Evolutionary conservation across 2,113 vertebrate genomes (phyloP).

Genomic region (Sinosuthora webbiana): DNA sequence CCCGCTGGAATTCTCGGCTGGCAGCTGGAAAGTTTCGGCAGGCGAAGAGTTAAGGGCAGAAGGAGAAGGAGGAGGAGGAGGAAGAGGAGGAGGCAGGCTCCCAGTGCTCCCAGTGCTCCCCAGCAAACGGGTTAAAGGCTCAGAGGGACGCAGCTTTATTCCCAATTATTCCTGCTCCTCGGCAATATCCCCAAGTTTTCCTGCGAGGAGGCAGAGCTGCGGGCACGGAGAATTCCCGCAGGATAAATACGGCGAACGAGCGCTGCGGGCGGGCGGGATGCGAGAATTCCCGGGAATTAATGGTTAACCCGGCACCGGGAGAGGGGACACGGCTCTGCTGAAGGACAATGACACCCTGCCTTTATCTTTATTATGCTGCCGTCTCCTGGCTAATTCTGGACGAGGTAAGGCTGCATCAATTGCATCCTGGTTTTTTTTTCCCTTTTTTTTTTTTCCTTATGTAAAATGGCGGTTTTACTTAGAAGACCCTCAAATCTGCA

Average conservation of each 20-base stretch:
- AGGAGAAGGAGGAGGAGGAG: background rate
- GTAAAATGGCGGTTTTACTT: background rate
- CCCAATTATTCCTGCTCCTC: background rate
- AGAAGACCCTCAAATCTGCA: background rate
- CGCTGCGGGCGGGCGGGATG: background rate
- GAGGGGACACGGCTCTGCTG: background rate
- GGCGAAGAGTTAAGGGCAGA: constrained; percentile 22
- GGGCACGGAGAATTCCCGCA: background rate
- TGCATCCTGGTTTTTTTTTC: background rate
- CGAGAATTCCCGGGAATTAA: background rate
- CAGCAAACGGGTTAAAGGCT: background rate
- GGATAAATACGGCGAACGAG: background rate
- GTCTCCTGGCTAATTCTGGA: background rate
- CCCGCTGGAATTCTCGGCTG: background rate
- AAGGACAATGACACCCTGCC: constrained; percentile 23
- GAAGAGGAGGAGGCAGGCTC: background rate
- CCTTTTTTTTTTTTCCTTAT: background rate
- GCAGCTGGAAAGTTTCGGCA: constrained; percentile 55
- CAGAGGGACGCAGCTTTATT: background rate
- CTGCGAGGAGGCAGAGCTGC: background rate
- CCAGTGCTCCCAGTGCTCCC: background rate
- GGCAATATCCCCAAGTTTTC: background rate
- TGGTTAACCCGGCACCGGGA: background rate
- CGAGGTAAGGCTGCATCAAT: background rate
- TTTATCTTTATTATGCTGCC: constrained; percentile 11